Conservation (phyloP, 1,140 invertebrate species). For the Cyclina sinensis region DNA sequence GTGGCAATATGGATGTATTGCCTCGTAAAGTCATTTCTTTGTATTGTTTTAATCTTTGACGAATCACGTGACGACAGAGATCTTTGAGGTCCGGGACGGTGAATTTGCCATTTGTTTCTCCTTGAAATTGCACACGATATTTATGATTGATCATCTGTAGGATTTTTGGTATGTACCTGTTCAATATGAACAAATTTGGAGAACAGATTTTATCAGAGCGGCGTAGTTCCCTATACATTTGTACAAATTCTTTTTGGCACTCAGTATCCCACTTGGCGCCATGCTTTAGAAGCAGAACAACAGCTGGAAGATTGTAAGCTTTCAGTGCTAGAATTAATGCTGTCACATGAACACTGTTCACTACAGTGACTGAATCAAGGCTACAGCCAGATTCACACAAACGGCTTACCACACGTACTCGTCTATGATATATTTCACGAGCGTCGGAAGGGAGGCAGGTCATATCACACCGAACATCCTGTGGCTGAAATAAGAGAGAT, state of each 20-base stretch:
- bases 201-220: neutral
- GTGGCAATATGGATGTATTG: neutral
- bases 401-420: neutral
- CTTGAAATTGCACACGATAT: neutral
- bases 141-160: neutral
- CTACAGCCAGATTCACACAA: neutral
- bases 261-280: neutral
- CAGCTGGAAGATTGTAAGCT: neutral
- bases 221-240: neutral
- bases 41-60: neutral
- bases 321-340: neutral
- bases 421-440: neutral
- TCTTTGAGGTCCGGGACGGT: neutral
- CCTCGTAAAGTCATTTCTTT: neutral
- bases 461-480: neutral
- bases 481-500: neutral
- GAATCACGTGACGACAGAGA: neutral
- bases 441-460: neutral
- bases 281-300: conserved; percentile 10
- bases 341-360: neutral
- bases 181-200: neutral
- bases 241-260: neutral
- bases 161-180: conserved; percentile 7
- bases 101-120: neutral
- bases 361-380: neutral